Percentiles rank a stretch among this genome's conserved stretches.
Evolutionary conservation across 2,113 vertebrate genomes (phyloP).

Genomic region (Scartelaos histophorus): DNA sequence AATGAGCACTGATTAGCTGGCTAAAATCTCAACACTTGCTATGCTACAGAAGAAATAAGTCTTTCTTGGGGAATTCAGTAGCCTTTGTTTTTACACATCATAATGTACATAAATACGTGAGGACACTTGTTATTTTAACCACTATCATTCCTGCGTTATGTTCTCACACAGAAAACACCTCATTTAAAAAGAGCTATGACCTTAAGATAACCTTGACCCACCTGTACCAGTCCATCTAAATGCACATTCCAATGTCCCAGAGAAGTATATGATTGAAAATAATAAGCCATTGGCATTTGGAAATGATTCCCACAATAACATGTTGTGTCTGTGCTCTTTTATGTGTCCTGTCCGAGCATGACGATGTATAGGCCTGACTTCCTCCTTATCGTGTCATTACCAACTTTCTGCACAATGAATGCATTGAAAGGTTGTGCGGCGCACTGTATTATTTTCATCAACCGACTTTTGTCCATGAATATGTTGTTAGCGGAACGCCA

Average conservation of each 20-base stretch:
- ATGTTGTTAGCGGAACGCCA: slow-evolving; percentile 54
- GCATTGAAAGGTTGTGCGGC: slow-evolving; percentile 29
- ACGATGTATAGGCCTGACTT: background rate
- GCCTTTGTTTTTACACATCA: background rate
- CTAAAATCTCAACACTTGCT: background rate
- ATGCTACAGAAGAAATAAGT: background rate
- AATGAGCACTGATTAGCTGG: background rate
- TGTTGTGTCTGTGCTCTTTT: background rate
- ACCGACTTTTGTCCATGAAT: slow-evolving; percentile 64
- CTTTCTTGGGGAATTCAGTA: background rate
- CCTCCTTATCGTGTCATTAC: background rate
- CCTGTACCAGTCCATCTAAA: background rate
- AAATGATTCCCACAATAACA: slow-evolving; percentile 1
- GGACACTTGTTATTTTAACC: background rate
- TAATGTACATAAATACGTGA: background rate
- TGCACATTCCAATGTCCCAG: background rate
- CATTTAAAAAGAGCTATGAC: slow-evolving; percentile 1
- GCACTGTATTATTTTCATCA: slow-evolving; percentile 56
- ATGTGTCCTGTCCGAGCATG: background rate
- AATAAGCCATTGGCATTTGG: slow-evolving; percentile 4
- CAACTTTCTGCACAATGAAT: slow-evolving; percentile 16
- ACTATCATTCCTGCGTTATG: background rate
- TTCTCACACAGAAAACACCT: background rate
- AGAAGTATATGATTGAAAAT: background rate
- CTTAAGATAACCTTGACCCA: slow-evolving; percentile 1